Base-by-base conservation (phyloP, 2,888 invertebrate species). In the Protula sp. region DNA sequence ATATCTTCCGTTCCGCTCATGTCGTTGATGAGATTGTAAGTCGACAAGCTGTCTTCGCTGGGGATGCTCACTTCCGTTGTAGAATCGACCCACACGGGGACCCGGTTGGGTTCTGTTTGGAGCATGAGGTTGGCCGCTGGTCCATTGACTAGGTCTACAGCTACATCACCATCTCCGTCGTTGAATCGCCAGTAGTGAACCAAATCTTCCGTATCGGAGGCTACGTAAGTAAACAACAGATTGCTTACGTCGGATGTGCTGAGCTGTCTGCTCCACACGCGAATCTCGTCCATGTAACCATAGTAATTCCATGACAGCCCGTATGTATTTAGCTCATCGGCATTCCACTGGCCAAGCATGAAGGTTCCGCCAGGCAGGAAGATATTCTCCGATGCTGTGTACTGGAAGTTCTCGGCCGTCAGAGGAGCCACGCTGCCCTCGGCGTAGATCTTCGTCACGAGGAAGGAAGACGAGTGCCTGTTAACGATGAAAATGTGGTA, bases 221-320 rank as follows among this genome's bases (percentile, higher is more conserved):
- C 22, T 5, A 38, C 22, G 26, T 38, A 55, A 14, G 28, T 38
- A 30, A 45, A 57, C 2, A 31, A 30, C 3, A 9, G 2, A 3
- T n/a, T 22, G 4, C 26, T n/a, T 4, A 58, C 27, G 4, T 26
- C 28, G 5, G 54, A 26, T 3, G 45, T n/a, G 5, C 5, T n/a
- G 19, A 58, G 28, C 22, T 45, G 53, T 14, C 5, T 22, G 29
- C 67, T 71, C 72, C 72, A 74, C 19, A 74, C 58, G 48, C 67
- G 61, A 47, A 74, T 59, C 30, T 71, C 72, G 54, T 72, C 71
- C 28, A 72, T 52, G 26, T 59, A 58, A 22, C 72, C 73, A 28
- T 57, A 47, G 45, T 69, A 68, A 30, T 57, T 59, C 68, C 69
- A 71, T 30, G 48, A 27, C 2, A 67, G 47, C 9, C 54, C 58